Conservation (phyloP, 2,888 invertebrate species). For the Drosophila nr. perissopoda region DNA sequence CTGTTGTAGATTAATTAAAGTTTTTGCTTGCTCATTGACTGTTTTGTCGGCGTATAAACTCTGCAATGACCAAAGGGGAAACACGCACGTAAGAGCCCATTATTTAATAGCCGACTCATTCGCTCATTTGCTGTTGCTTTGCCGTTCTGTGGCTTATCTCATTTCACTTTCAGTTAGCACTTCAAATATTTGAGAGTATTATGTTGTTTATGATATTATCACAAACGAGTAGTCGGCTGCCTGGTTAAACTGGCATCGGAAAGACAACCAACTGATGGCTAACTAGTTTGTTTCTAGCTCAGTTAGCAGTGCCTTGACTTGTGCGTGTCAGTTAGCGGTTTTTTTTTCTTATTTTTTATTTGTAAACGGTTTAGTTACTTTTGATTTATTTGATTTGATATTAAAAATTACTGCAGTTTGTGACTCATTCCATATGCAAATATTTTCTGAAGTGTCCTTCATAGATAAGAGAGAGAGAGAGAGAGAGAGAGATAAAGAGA, state of each 20-base stretch:
- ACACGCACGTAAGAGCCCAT: background rate
- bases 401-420: conserved; percentile 41
- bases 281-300: conserved; percentile 5
- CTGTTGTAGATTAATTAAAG: background rate
- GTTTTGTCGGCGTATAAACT: background rate
- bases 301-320: conserved; percentile 1
- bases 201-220: conserved; percentile 51
- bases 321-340: conserved; percentile 1
- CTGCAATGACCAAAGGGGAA: background rate
- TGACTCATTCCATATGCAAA: conserved; percentile 51
- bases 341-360: background rate
- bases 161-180: conserved; percentile 50
- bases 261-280: background rate
- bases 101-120: conserved; percentile 23
- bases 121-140: background rate
- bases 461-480: conserved; percentile 16
- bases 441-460: conserved; percentile 44
- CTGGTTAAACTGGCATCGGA: conserved; percentile 5
- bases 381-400: conserved; percentile 16
- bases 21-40: background rate
- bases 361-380: conserved; percentile 11
- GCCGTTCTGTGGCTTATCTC: conserved; percentile 40
- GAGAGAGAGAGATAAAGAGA: background rate
- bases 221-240: background rate
- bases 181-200: conserved; percentile 50